A percentile compares a stretch with the other conserved stretches of the same genome.
Conservation (phyloP, 2,888 invertebrate genomes). For the Drosophila sordidapex region DNA sequence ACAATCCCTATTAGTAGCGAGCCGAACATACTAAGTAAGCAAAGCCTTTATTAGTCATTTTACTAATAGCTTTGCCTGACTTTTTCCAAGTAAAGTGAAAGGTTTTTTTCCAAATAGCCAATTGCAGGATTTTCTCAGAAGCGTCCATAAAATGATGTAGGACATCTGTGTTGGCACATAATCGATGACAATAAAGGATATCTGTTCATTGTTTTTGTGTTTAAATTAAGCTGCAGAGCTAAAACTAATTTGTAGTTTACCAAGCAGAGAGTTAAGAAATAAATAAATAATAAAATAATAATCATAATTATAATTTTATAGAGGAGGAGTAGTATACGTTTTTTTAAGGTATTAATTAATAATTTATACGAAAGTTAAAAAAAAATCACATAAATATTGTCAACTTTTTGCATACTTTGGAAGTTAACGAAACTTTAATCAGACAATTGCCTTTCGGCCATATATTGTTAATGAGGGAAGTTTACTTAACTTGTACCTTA, state of each 20-base stretch:
- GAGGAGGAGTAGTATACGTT: not conserved
- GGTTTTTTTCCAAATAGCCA: not conserved
- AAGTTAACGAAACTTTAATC: slow-evolving; percentile 12
- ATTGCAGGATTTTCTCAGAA: not conserved
- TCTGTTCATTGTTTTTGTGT: not conserved
- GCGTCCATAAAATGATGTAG: not conserved
- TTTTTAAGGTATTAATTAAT: not conserved
- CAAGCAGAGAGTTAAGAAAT: not conserved
- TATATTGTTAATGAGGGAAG: slow-evolving; percentile 13
- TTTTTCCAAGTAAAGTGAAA: not conserved
- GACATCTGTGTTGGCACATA: not conserved
- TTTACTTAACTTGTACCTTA: slow-evolving; percentile 31
- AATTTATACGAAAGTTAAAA: not conserved
- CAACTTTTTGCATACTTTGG: not conserved
- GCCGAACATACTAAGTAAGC: not conserved
- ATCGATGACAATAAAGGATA: not conserved
- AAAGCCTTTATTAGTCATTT: slow-evolving; percentile 6
- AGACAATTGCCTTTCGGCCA: not conserved
- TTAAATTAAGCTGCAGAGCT: not conserved
- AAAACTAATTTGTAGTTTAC: not conserved
- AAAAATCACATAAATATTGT: not conserved
- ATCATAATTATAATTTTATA: too few relatives aligned
- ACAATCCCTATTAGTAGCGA: slow-evolving; percentile 1
- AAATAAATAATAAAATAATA: not conserved
- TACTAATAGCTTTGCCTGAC: not conserved